Conservation (phyloP, 2,888 invertebrate genomes). For the Cryptocheilus praepositus region DNA sequence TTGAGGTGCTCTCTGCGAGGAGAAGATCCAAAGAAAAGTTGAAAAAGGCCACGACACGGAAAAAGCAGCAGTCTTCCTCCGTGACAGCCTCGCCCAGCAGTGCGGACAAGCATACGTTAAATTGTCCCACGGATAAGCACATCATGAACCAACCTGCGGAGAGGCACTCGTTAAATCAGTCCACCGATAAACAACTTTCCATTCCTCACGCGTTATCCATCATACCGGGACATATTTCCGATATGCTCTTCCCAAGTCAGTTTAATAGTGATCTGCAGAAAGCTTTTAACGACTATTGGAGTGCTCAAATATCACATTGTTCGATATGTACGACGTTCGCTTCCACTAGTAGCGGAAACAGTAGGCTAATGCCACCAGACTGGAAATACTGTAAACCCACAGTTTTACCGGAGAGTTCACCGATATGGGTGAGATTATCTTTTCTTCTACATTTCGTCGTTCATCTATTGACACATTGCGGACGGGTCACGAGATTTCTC, state of each 20-base stretch:
- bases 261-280: conserved; percentile 73
- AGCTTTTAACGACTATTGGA: conserved; percentile 76
- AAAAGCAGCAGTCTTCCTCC: conserved; percentile 28
- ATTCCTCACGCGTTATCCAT: conserved; percentile 26
- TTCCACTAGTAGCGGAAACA: conserved; percentile 58
- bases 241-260: conserved; percentile 74
- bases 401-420: conserved; percentile 70
- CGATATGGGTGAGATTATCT: conserved; percentile 67
- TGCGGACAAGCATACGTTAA: conserved; percentile 15
- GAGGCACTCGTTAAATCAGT: not conserved
- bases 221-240: conserved; percentile 68
- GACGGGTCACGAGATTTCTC: no score
- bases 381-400: conserved; percentile 71
- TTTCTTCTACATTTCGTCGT: not conserved
- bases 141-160: not conserved
- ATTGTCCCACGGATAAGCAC: not conserved
- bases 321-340: conserved; percentile 78
- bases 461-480: no score
- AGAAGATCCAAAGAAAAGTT: conserved; percentile 55
- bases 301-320: conserved; percentile 78
- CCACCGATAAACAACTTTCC: conserved; percentile 19
- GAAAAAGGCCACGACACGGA: conserved; percentile 44
- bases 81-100: not conserved
- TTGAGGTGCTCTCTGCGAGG: conserved; percentile 29
- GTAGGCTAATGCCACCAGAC: conserved; percentile 67